Base-by-base conservation (phyloP, 1,140 invertebrate genomes). In the Papilio polytes region DNA sequence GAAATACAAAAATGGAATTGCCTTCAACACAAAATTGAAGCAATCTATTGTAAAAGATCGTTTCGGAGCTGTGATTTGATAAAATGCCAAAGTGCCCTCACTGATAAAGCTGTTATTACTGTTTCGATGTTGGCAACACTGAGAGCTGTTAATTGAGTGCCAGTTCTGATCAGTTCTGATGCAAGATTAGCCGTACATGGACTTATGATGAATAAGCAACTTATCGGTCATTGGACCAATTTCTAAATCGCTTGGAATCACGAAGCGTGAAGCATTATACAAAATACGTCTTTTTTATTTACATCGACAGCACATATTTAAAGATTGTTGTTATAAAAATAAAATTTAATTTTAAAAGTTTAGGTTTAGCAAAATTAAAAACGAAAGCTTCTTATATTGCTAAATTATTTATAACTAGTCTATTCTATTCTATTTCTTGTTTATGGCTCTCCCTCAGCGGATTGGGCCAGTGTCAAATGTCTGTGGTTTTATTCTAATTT, bases 61-160 rank as follows among this genome's bases (percentile, higher is more conserved):
- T 73, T 36, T 70, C 63, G 4, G 63, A 70, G 36, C 12, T 73
- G 44, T 53, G 74, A 76, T 76, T 2, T 51, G 74, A 76, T 76
- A 76, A 76, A 76, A 76, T 51, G 12, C 46, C 74, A 51, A 76
- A 76, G 74, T 76, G 74, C 72, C 22, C 18, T 15, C n/a, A 22
- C 72, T 74, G 74, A 76, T 51, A 76, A 53, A 51, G 44, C 44
- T 76, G 74, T 76, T 48, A 51, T 73, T 76, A 76, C 41, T 51
- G 44, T 22, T 44, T n/a, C 9, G 44, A 20, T n/a, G 44, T 46
- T 76, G 74, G 74, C 74, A 76, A 31, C 74, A 51, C 74, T 26
- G 48, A 46, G 41, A 51, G 44, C 46, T 76, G 74, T 51, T 76
- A 76, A 76, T 46, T 76, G 74, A 9, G 41, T 46, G 74, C 44